Evolutionary conservation across 2,113 vertebrate genomes (phyloP), one percentile per base, ranked within the genome.

Genomic region (Montifringilla adamsi): DNA sequence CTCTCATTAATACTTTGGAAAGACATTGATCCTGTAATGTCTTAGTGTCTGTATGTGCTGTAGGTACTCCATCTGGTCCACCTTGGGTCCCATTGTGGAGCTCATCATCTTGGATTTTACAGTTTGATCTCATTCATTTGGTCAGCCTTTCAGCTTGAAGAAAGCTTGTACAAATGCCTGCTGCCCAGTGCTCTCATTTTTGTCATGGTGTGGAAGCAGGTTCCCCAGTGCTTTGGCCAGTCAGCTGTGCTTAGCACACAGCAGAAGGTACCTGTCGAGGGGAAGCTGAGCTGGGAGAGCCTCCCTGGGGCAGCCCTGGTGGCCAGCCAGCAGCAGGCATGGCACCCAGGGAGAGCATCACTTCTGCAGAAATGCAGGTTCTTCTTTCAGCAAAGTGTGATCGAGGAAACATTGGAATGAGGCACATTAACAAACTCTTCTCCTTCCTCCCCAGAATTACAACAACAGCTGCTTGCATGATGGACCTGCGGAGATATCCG

Each of bases 401-500:
- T 52, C 21, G 53, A 52, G 66, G 28, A 24, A 53, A 81, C 73
- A 67, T 13, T 72, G 80, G 49, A 74, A 60, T 28, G 27, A 78
- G 68, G 23, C 18, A 6, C 10, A 9, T 55, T 96, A 91, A 96
- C n/a, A 19, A 39, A 33, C 24, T 11, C 75, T 96, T 62, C 70
- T 82, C 75, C 49, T 97, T 93, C 58, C 97, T 93, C 96, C 94
- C 72, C 96, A 99, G 99, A 97, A 99, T 99, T 93, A 99, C 99
- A 14, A 99, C 99, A 73, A 99, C 99, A 10, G 99, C 99, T 92
- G 99, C 99, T 67, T 99, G 99, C 79, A 99, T 99, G 99, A 99
- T 99, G 99, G 99, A 99, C 96, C 98, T 99, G 37, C 97, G 99
- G 86, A 97, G 99, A 76, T 99, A 99, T 73, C 99, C 99, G 3